These are phyloP conservation scores for Heterotilapia buettikoferi DNA, from an alignment of 2,113 vertebrate genomes.

Conservation along the genomic window DNA sequence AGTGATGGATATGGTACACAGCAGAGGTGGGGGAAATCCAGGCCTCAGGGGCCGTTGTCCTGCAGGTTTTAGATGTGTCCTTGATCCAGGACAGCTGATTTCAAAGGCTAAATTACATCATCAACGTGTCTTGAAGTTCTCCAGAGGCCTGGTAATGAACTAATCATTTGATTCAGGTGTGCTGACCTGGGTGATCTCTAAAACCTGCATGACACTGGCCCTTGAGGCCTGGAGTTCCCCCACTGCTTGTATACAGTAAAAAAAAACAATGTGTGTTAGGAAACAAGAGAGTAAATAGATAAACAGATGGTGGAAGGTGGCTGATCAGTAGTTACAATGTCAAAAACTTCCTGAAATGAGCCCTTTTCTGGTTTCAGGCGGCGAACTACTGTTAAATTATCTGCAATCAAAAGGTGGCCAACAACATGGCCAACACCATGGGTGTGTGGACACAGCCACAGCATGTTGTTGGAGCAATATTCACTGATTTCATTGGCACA, in stretches of 20 bases:
- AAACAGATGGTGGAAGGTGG: not conserved
- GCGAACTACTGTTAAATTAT: not conserved
- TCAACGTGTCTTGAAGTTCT: not conserved
- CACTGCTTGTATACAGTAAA: not conserved
- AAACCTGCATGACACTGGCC: not conserved
- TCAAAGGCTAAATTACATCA: not conserved
- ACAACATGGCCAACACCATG: not conserved
- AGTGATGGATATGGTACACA: not conserved
- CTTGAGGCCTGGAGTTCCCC: not conserved
- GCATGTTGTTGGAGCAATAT: not conserved
- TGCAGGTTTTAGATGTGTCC: not conserved
- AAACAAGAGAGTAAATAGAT: not conserved
- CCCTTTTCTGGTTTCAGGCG: not conserved
- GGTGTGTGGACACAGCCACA: not conserved
- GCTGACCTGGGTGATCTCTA: not conserved
- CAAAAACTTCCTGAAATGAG: not conserved
- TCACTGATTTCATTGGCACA: not conserved
- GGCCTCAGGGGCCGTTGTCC: not conserved
- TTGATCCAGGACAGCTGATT: not conserved
- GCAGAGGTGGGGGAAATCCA: not conserved
- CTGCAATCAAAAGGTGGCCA: not conserved
- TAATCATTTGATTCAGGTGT: not conserved
- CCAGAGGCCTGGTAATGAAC: not conserved
- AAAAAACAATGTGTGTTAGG: not conserved
- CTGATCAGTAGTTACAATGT: not conserved